A percentile compares a stretch with the other conserved stretches of the same genome.
These are phyloP conservation scores for Halcyon badia DNA, from an alignment of 2,797 vertebrate genomes.

Conservation along the genomic window DNA sequence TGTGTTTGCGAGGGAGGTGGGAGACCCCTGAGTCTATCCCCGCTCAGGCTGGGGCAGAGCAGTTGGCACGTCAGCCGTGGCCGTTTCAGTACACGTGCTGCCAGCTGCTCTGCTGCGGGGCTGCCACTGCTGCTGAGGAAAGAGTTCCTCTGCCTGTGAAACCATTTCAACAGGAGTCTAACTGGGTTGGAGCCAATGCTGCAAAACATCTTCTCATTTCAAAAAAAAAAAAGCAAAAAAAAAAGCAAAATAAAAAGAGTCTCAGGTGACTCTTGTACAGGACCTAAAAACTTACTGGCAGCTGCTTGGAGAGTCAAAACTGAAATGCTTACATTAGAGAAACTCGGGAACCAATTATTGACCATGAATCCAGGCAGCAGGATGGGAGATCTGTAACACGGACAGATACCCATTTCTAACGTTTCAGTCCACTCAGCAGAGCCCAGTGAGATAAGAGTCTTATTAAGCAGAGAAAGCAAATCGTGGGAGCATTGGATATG, in stretches of 20 bases:
- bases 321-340: not conserved
- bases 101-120: not conserved
- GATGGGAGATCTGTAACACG: not conserved
- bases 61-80: not conserved
- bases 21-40: not conserved
- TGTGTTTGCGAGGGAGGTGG: not conserved
- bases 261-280: not conserved
- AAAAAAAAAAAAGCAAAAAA: not conserved
- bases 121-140: not conserved
- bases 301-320: not conserved
- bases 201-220: not conserved
- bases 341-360: not conserved
- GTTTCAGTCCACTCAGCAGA: conserved; percentile 36
- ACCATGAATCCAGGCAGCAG: not conserved
- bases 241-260: not conserved
- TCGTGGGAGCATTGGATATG: not conserved
- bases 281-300: not conserved
- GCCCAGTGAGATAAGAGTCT: conserved; percentile 5
- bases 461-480: conserved; percentile 9
- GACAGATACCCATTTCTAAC: not conserved
- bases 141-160: not conserved
- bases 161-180: not conserved
- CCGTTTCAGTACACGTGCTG: rapidly evolving
- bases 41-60: not conserved
- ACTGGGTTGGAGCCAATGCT: not conserved